Evolutionary conservation across 2,797 vertebrate genomes (phyloP), one percentile per base, ranked within the genome.

Genomic region (Accipiter superciliosus): DNA sequence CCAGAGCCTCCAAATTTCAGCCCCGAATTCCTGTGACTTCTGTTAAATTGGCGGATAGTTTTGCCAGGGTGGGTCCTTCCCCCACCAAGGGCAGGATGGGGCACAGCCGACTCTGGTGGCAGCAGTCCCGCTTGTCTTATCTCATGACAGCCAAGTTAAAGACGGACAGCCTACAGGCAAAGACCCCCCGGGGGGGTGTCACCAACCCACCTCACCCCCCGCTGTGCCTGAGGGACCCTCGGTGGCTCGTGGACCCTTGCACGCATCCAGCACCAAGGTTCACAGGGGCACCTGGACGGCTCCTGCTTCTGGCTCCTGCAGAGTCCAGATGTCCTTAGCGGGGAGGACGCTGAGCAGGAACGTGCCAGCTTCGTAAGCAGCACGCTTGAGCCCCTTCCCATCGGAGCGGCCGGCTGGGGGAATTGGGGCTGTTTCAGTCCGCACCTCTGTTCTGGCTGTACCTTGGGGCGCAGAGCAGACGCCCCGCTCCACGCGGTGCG

Each of bases 401-500:
- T 29, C 2, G 3, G 37, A 12, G 6, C 1, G 4, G 21, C 22
- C 1, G 3, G 11, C 20, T 16, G 17, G 26, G 20, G 44, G 16
- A 40, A 6, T 3, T 6, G 5, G 40, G 37, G 33, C 45, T 0
- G 2, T 52, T 15, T 29, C 1, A 2, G 25, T 26, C 29, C 2
- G 0, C 19, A 21, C 2, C 26, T 8, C 8, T 11, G 9, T 13
- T 4, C 7, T 0, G 18, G 37, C 16, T 40, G 59, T 4, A 17
- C 42, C 28, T 15, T 9, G 47, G n/a, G 5, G 37, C 28, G 63
- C 58, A 5, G 26, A 13, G 26, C 13, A 5, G 2, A 1, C 4
- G 50, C 10, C 10, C 44, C 0, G 0, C 40, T 2, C 28, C 0
- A 0, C 1, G 1, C 4, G 28, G 42, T 15, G 25, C 55, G 15